Base-by-base conservation (phyloP, 1,140 invertebrate species). In the Musca domestica region DNA sequence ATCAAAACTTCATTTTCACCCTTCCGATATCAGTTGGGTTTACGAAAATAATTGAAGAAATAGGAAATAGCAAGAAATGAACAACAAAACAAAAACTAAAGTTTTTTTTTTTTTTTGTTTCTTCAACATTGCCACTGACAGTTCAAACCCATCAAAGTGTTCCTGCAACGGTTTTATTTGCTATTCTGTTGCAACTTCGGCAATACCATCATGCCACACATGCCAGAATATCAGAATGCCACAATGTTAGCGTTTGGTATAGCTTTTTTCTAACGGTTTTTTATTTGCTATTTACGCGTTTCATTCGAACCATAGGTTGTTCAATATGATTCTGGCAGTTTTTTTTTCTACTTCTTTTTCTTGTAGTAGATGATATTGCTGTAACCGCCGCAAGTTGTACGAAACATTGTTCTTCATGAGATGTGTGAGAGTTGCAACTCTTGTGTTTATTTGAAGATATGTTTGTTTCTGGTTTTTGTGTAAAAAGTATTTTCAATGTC, bases 131-230 rank as follows among this genome's bases (percentile, higher is more conserved):
- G 23, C 63, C 46, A 64, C 41, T 64, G 63, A 64, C 63, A 64
- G 63, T 61, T 61, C 56, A 61, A 41, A 61, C 56, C 56, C 56
- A 61, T 61, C 56, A 61, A 61, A 58, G 19, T 61, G 56, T 61
- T 34, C n/a, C 34, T 41, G 41, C 56, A 61, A 19, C 34, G 17
- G 56, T 61, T 27, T 61, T 61, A 61, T 61, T 61, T 61, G 56
- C 27, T 61, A 61, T 61, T 61, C 56, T 20, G 56, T 58, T 58
- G 54, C 15, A 58, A 61, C 56, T 34, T 61, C 41, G 56, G 56
- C 56, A 61, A 34, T 61, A 61, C 30, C 25, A 58, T 10, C 56
- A 61, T 34, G n/a, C 17, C 30, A 34, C 23, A 56, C 17, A 30
- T 61, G 56, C 12, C 34, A 41, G 34, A 41, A 41, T 30, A 30